phyloP scores from a whole-genome alignment of 2,113 vertebrate species.

The Scortum barcoo region DNA sequence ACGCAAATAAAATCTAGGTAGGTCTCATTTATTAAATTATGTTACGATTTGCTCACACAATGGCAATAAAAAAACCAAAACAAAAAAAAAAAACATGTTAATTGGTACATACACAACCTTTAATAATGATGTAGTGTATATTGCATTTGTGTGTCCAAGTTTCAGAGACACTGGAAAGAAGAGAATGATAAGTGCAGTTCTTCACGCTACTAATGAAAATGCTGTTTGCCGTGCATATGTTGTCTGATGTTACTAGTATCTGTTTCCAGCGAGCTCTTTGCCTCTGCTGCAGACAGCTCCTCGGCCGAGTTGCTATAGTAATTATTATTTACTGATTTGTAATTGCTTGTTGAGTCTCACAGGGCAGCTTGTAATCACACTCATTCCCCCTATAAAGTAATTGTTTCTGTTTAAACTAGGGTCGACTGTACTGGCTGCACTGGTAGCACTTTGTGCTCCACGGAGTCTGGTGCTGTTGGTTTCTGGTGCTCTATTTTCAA shows the following conservation, averaged over 20 bases:
- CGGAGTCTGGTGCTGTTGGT: not conserved
- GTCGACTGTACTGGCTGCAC: constrained; percentile 7
- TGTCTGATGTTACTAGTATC: constrained; percentile 3
- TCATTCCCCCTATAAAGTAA: constrained; percentile 56
- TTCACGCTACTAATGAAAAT: constrained; percentile 12
- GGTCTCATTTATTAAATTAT: too few species aligned
- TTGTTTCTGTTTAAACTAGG: constrained; percentile 62
- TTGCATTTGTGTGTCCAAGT: not conserved
- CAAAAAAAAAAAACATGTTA: too few species aligned
- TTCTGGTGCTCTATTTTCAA: not conserved
- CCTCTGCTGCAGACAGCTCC: constrained; percentile 31
- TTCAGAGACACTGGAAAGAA: too few species aligned
- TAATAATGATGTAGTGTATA: not conserved
- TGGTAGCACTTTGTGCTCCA: not conserved
- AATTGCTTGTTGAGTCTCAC: constrained; percentile 72
- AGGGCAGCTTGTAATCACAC: constrained; percentile 70
- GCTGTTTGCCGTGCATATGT: not conserved
- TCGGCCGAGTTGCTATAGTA: constrained; percentile 40
- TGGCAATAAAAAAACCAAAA: too few species aligned
- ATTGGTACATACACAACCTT: too few species aligned
- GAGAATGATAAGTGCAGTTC: not conserved
- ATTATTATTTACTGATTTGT: constrained; percentile 77
- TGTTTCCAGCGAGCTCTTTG: constrained; percentile 33
- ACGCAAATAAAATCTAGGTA: too few species aligned
- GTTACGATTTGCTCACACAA: too few species aligned